Evolutionary conservation across 2,888 invertebrate genomes (phyloP).

Genomic region (Nomada ferruginata): DNA sequence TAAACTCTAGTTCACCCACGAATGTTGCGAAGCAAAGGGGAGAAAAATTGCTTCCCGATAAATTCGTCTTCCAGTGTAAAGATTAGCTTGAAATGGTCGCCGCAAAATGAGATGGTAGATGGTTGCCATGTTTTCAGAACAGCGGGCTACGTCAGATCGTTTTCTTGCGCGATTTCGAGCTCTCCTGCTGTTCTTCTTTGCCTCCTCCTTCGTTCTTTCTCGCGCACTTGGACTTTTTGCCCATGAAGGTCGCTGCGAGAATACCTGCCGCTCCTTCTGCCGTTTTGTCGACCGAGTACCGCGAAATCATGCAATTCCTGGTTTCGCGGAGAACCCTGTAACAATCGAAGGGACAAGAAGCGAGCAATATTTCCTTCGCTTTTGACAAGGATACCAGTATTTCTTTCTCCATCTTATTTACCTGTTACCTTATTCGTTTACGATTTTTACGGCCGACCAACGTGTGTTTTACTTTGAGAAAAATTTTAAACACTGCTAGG

Average conservation of each 20-base stretch:
- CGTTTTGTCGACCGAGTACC: constrained; percentile 41
- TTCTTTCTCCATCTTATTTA: background rate
- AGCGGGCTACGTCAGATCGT: constrained; percentile 44
- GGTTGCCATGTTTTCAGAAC: constrained; percentile 16
- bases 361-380: background rate
- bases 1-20: background rate
- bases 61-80: background rate
- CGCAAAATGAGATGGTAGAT: constrained; percentile 25
- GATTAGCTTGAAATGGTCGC: background rate
- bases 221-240: constrained; percentile 63
- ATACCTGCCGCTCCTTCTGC: constrained; percentile 55
- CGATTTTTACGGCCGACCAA: background rate
- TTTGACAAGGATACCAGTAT: background rate
- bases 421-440: background rate
- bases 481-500: too few relatives aligned
- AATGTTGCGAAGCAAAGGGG: too few relatives aligned
- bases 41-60: background rate
- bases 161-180: constrained; percentile 54
- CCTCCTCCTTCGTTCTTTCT: constrained; percentile 68
- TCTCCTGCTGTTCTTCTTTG: constrained; percentile 62
- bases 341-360: constrained; percentile 15
- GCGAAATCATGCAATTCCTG: constrained; percentile 49
- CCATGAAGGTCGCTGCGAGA: constrained; percentile 61
- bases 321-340: constrained; percentile 24
- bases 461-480: too few relatives aligned